Base-by-base conservation (phyloP, 2,113 vertebrate genomes). In the Ammodytes dubius region DNA sequence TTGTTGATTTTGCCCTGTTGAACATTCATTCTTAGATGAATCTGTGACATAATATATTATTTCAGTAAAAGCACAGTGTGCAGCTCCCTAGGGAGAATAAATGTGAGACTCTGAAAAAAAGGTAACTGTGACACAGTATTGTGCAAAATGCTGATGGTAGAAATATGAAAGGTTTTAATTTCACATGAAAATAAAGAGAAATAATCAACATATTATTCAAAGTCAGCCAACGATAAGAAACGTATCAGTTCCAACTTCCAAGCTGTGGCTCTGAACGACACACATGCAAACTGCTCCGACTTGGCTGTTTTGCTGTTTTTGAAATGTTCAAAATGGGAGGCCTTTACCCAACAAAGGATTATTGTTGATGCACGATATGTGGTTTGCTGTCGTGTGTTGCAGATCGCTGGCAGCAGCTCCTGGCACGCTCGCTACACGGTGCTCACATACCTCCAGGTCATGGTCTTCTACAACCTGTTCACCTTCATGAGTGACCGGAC, bases 391-490 rank as follows among this genome's bases (percentile, higher is more conserved):
- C 77, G 39, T 85, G 54, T 82, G 52, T 87, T 91, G 14, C 92
- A 99, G 98, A 98, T 97, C 77, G 96, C 98, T 79, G 95, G 94
- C 91, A 99, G 96, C 94, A 97, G 95, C 95, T 99, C 98, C 75
- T 99, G 98, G 98, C 98, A 99, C 54, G 97, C 97, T 42, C 95
- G 97, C 67, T 99, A 99, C 86, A 98, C 98, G 12, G 94, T 99
- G 78, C 91, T 99, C 89, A 99, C 97, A 93, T 99, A 99, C 95
- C 96, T 99, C 93, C 98, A 99, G 95, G 97, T 97, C 53, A 98
- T 98, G 97, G 97, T 99, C 50, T 99, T 99, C 93, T 99, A 99
- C 95, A 99, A 99, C 94, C 96, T 99, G 79, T 99, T 99, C 95
- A 97, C 97, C 93, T 97, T 99, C 93, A 95, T 99, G 90, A 97